Base-by-base conservation (phyloP, 2,113 vertebrate genomes). In the Cyprinus carpio region DNA sequence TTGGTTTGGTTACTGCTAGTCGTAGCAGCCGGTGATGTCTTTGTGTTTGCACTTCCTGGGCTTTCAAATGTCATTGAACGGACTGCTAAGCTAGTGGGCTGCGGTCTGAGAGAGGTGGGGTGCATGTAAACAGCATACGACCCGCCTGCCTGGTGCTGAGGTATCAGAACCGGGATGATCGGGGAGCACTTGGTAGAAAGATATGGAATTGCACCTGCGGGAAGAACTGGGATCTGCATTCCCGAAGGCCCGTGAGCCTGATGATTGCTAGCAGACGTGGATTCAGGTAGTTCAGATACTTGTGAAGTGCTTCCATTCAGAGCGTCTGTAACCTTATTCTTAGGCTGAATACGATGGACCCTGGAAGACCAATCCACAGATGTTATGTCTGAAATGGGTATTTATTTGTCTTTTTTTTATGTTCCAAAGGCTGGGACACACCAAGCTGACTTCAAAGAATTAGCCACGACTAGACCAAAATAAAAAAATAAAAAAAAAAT, bases 81-180 rank as follows among this genome's bases (percentile, higher is more conserved):
- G 86, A 96, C 88, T 0, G 94, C 90, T 1, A 96, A 91, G 89
- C 93, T 95, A 46, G 95, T 95, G 69, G 93, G 95, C 87, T 92
- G 92, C 0, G 94, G 89, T 81, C 93, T 93, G 54, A 95, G 90
- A 89, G 95, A 88, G 11, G 96, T 87, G 5, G 96, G 92, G 13
- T 95, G 95, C 90, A 99, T 62, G 64, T 96, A 98, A 12, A 99
- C 91, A 0, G 97, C 93, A 54, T 95, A 97, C 0, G 97, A 91
- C 0, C 94, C 89, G 13, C 87, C 90, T 0, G 95, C 90, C 40
- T 86, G 91, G 69, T 93, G 86, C 78, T 95, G 96, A 88, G 96
- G 96, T 87, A 97, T 91, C 84, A 97, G 91, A 77, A 97, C 87
- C 0, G 96, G 96, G 25, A 98, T 92, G 1, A 96, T 87, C 0